phyloP scores from a whole-genome alignment of 1,140 invertebrate species.

The Probaryconus sp. region DNA sequence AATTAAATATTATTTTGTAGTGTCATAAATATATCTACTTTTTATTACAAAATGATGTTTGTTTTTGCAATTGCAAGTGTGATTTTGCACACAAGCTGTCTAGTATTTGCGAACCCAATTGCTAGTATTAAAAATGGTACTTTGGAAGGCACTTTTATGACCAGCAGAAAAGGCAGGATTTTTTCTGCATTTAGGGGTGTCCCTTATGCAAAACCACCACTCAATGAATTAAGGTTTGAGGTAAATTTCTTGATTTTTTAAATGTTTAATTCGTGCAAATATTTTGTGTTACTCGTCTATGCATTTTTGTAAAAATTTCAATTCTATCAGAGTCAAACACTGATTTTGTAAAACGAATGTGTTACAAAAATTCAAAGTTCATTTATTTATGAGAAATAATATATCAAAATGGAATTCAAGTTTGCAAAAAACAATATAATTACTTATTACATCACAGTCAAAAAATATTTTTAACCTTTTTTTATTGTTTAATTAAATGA shows the following conservation, averaged over 20 bases:
- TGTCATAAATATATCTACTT: slow-evolving; percentile 1
- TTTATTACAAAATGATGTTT: slow-evolving; percentile 4
- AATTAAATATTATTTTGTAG: background rate
- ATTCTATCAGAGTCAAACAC: too few species aligned
- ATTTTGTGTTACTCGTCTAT: too few species aligned
- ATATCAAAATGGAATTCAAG: too few species aligned
- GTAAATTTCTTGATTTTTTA: slow-evolving; percentile 64
- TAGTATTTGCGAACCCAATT: slow-evolving; percentile 24
- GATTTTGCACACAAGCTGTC: slow-evolving; percentile 9
- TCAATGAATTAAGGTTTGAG: slow-evolving; percentile 79
- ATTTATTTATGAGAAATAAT: too few species aligned
- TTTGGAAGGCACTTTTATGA: slow-evolving; percentile 68
- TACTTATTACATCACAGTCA: too few species aligned
- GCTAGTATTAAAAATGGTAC: slow-evolving; percentile 72
- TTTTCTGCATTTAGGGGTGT: slow-evolving; percentile 79
- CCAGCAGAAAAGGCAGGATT: slow-evolving; percentile 66
- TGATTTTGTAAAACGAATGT: too few species aligned
- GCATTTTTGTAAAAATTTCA: too few species aligned
- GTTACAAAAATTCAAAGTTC: too few species aligned
- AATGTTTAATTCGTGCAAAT: background rate
- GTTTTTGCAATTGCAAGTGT: background rate
- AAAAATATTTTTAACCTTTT: too few species aligned
- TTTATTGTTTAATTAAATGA: too few species aligned
- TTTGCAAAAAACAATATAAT: too few species aligned
- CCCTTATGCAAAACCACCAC: slow-evolving; percentile 80